phyloP scores from a whole-genome alignment of 64 coral and sea anemone species.

The Orbicella faveolata region DNA sequence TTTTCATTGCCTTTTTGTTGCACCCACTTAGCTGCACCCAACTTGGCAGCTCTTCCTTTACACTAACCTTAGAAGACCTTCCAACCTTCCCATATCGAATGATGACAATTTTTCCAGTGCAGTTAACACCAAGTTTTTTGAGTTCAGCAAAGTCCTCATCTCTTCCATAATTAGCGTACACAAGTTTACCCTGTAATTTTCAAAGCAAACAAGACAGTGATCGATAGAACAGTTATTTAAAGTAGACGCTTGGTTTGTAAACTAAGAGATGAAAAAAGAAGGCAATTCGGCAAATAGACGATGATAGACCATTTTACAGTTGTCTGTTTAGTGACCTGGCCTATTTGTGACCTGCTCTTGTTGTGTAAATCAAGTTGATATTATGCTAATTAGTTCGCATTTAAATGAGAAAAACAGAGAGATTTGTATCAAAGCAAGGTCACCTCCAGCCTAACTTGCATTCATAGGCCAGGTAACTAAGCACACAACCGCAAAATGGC shows the following conservation, averaged over 20 bases:
- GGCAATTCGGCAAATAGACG: too few species aligned
- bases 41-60: neutral
- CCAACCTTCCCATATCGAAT: conserved; percentile 79
- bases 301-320: too few species aligned
- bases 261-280: neutral
- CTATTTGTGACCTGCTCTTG: too few species aligned
- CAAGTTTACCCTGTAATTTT: conserved; percentile 56
- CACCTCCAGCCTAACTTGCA: too few species aligned
- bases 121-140: conserved; percentile 40
- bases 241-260: neutral
- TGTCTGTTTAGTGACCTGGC: too few species aligned
- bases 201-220: neutral
- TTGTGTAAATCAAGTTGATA: too few species aligned
- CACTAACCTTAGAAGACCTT: conserved; percentile 63
- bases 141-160: conserved; percentile 57
- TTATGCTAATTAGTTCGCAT: too few species aligned
- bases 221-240: neutral
- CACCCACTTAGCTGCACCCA: neutral
- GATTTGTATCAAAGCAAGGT: too few species aligned
- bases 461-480: too few species aligned
- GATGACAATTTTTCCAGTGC: conserved; percentile 75
- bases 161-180: conserved; percentile 88
- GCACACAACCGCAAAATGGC: too few species aligned
- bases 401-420: too few species aligned
- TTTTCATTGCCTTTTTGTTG: neutral